Percentiles rank a stretch among this genome's conserved stretches.
These are phyloP conservation scores for Pseudomyrmex concolor DNA, from an alignment of 1,140 invertebrate species.

Conservation along the genomic window DNA sequence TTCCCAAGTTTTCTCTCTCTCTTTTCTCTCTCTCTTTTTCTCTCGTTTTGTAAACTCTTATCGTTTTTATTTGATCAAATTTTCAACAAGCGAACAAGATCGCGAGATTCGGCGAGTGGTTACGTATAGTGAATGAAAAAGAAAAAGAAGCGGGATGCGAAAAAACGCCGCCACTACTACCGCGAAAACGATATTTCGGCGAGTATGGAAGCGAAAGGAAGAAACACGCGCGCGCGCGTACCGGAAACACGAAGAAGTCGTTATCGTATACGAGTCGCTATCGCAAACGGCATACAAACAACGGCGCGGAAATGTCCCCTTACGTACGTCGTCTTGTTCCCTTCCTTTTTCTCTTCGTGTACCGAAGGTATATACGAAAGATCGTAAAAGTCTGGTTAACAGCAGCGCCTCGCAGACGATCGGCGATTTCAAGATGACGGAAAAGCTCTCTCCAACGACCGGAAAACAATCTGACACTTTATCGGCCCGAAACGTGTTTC, in stretches of 20 bases:
- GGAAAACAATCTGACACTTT: slow-evolving; percentile 76
- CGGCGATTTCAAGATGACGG: slow-evolving; percentile 70
- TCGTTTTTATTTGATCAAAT: no score
- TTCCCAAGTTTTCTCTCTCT: not conserved
- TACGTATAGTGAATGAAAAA: slow-evolving; percentile 5
- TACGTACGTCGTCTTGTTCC: slow-evolving; percentile 51
- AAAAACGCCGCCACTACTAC: slow-evolving; percentile 1
- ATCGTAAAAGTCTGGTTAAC: slow-evolving; percentile 75
- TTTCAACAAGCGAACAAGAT: not conserved
- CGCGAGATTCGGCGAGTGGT: slow-evolving; percentile 18
- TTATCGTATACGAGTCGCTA: slow-evolving; percentile 71
- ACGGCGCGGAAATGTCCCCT: slow-evolving; percentile 73
- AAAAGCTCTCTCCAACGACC: slow-evolving; percentile 71
- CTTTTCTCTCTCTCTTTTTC: no score
- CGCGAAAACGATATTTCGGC: slow-evolving; percentile 15
- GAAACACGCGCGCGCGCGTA: slow-evolving; percentile 59
- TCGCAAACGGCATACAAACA: slow-evolving; percentile 74
- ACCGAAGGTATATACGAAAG: slow-evolving; percentile 43
- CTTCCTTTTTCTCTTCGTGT: slow-evolving; percentile 17
- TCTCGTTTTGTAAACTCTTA: no score
- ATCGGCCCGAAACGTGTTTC: slow-evolving; percentile 53
- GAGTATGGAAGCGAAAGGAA: slow-evolving; percentile 40
- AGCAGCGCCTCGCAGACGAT: slow-evolving; percentile 69
- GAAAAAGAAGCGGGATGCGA: slow-evolving; percentile 39
- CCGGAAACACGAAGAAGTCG: slow-evolving; percentile 72